These are phyloP conservation scores for Phaedon cochleariae DNA, from an alignment of 2,888 invertebrate species.

Conservation along the genomic window DNA sequence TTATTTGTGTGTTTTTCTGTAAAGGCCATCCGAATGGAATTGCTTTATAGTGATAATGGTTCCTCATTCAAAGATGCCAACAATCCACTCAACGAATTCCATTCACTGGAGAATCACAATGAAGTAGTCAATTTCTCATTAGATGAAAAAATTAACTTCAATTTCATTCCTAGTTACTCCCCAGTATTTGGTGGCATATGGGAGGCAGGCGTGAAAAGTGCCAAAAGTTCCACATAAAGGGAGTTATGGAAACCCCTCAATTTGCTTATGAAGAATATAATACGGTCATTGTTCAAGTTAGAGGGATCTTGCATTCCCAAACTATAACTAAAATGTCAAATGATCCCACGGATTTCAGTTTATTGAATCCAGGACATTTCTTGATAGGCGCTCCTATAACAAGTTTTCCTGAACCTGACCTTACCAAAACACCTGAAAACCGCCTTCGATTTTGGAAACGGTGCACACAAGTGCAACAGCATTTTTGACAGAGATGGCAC, in stretches of 20 bases:
- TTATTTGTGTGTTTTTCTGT: neutral
- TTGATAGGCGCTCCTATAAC: neutral
- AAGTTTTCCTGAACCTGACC: neutral
- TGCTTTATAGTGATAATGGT: conserved; percentile 13
- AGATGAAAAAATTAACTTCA: conserved; percentile 9
- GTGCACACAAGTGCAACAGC: conserved; percentile 37
- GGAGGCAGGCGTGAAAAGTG: neutral
- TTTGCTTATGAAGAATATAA: conserved; percentile 47
- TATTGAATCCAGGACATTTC: neutral
- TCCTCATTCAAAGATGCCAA: conserved; percentile 5
- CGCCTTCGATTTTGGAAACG: conserved; percentile 39
- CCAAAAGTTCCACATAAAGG: neutral
- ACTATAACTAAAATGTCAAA: neutral
- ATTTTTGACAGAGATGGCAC: conserved; percentile 40
- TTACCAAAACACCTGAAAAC: conserved; percentile 27
- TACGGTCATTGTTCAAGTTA: conserved; percentile 28
- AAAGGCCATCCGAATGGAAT: neutral
- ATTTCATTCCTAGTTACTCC: conserved; percentile 10
- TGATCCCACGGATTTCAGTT: conserved; percentile 6
- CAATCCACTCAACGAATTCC: conserved; percentile 20
- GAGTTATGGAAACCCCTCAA: conserved; percentile 19
- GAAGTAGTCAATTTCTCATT: neutral
- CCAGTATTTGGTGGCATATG: neutral
- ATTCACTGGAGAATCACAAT: neutral
- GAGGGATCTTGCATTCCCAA: no score